phyloP scores from a whole-genome alignment of 2,113 vertebrate species.

The Prietella phreatophila region DNA sequence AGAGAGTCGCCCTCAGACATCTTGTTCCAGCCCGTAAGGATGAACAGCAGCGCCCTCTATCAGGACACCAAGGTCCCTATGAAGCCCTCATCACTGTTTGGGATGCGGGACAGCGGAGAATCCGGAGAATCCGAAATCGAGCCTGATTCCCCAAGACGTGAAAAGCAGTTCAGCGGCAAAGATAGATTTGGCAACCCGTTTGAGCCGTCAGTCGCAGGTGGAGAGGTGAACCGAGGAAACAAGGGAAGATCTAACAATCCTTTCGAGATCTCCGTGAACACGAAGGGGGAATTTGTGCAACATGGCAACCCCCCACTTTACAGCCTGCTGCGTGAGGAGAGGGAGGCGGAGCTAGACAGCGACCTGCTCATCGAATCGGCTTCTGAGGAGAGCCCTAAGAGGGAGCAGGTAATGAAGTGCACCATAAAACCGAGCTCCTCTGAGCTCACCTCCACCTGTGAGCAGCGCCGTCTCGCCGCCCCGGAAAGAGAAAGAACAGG shows the following conservation, averaged over 20 bases:
- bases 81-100: constrained; percentile 50
- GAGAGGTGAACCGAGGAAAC: constrained; percentile 74
- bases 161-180: constrained; percentile 44
- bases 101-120: constrained; percentile 82
- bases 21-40: constrained; percentile 62
- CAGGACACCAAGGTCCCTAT: constrained; percentile 52
- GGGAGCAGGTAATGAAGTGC: constrained; percentile 82
- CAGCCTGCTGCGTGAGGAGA: constrained; percentile 93
- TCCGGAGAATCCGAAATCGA: constrained; percentile 95
- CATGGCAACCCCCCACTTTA: constrained; percentile 82
- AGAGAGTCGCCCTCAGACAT: constrained; percentile 68
- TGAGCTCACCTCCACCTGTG: constrained; percentile 48
- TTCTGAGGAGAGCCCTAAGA: constrained; percentile 95
- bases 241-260: constrained; percentile 80
- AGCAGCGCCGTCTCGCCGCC: neutral
- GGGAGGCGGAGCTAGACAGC: constrained; percentile 95
- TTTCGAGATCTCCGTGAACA: constrained; percentile 64
- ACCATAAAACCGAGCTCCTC: constrained; percentile 73
- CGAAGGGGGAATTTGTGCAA: constrained; percentile 81
- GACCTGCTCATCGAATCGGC: constrained; percentile 96
- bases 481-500: constrained; percentile 37
- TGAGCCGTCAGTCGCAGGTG: neutral
- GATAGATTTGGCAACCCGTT: constrained; percentile 38
- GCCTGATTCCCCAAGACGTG: constrained; percentile 65
- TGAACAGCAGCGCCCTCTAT: constrained; percentile 2